These are phyloP conservation scores for Spermophilus dauricus DNA, from an alignment of 2,113 vertebrate genomes.

Conservation along the genomic window DNA sequence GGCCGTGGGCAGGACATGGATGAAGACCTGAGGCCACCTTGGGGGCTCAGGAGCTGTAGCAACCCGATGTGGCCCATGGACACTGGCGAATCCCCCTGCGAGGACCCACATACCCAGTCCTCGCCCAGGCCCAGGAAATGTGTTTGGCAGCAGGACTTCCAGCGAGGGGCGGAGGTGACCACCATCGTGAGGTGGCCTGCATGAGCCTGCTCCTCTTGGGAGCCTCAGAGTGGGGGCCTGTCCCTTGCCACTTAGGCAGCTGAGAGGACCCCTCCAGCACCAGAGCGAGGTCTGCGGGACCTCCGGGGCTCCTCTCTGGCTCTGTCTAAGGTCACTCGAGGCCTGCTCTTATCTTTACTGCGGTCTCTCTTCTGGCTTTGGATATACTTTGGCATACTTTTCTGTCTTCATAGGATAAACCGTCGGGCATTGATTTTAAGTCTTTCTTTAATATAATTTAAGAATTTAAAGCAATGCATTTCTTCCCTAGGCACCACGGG, in stretches of 20 bases:
- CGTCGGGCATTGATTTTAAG: not conserved
- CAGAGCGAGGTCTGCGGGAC: no score
- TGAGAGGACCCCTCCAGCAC: not conserved
- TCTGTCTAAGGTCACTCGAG: not conserved
- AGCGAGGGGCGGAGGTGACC: accelerated
- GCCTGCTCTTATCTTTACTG: no score
- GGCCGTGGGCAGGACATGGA: no score
- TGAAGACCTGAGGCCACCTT: not conserved
- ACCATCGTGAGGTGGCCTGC: accelerated
- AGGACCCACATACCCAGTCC: accelerated
- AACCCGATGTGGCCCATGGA: accelerated
- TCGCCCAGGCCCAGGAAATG: not conserved
- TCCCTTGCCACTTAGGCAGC: not conserved
- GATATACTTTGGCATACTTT: not conserved
- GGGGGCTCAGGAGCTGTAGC: accelerated
- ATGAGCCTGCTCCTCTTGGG: not conserved
- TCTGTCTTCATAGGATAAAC: not conserved
- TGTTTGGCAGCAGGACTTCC: not conserved
- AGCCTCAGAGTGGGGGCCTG: not conserved
- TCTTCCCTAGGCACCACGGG: not conserved
- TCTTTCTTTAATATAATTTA: not conserved
- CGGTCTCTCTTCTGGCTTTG: not conserved
- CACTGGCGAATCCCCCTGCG: accelerated
- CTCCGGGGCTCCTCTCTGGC: not conserved
- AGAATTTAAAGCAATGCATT: not conserved